A percentile compares a stretch with the other conserved stretches of the same genome.
phyloP scores from a whole-genome alignment of 2,888 invertebrate genomes.

The Meteorus cinctellus region DNA sequence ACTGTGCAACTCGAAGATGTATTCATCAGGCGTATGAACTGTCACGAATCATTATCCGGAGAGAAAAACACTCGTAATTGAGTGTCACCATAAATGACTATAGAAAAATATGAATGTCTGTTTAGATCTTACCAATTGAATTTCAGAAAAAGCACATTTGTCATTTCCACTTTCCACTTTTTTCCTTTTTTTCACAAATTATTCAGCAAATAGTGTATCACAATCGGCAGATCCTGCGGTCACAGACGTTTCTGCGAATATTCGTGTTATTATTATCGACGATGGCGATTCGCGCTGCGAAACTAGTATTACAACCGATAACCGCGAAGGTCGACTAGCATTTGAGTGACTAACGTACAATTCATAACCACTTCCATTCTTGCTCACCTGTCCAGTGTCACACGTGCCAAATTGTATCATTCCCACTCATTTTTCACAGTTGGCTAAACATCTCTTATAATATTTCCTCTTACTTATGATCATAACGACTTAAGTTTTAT shows the following conservation, averaged over 20 bases:
- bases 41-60: background rate
- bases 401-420: background rate
- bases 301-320: background rate
- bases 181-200: background rate
- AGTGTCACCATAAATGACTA: no score
- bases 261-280: background rate
- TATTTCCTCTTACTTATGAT: background rate
- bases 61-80: no score
- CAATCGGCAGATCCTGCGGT: background rate
- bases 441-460: background rate
- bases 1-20: background rate
- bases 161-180: background rate
- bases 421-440: background rate
- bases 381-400: background rate
- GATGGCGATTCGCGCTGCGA: background rate
- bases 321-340: background rate
- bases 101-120: background rate
- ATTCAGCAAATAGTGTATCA: background rate
- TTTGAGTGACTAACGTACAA: background rate
- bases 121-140: background rate
- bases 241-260: background rate
- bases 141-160: background rate
- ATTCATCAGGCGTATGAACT: background rate
- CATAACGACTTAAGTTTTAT: background rate
- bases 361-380: background rate